Conservation (phyloP, 2,797 vertebrate species). For the Enteromius trimaculatus region DNA sequence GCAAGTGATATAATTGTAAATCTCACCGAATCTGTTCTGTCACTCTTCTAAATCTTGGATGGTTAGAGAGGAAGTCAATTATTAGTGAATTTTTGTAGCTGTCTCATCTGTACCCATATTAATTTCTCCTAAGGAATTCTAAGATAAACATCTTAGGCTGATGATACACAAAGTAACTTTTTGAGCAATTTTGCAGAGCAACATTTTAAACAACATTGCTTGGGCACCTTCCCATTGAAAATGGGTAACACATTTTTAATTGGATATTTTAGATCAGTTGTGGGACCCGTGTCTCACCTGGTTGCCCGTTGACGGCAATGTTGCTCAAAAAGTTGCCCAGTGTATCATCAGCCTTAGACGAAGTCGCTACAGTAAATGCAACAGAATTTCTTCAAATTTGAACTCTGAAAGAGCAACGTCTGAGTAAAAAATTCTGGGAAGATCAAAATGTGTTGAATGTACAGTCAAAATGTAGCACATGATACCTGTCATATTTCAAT, state of each 20-base stretch:
- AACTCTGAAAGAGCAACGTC: background rate
- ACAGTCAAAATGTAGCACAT: background rate
- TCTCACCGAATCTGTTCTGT: background rate
- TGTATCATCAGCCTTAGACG: too few species aligned
- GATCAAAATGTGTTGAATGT: background rate
- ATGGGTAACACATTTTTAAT: too few species aligned
- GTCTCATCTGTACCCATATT: background rate
- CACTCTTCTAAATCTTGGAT: background rate
- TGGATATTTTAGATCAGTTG: too few species aligned
- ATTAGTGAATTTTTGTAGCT: background rate
- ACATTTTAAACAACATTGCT: too few species aligned
- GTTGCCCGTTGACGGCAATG: too few species aligned
- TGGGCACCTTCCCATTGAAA: too few species aligned
- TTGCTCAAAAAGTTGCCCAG: too few species aligned
- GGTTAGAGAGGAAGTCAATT: background rate
- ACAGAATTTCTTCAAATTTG: background rate
- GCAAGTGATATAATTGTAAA: background rate
- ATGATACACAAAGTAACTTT: too few species aligned
- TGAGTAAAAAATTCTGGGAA: background rate
- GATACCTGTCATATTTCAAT: background rate
- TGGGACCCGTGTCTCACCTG: too few species aligned
- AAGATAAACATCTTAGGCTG: background rate
- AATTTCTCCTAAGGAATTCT: background rate
- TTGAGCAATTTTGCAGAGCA: too few species aligned
- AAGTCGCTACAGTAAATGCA: background rate